Base-by-base conservation (phyloP, 2,797 vertebrate genomes). In the Decapterus maruadsi region DNA sequence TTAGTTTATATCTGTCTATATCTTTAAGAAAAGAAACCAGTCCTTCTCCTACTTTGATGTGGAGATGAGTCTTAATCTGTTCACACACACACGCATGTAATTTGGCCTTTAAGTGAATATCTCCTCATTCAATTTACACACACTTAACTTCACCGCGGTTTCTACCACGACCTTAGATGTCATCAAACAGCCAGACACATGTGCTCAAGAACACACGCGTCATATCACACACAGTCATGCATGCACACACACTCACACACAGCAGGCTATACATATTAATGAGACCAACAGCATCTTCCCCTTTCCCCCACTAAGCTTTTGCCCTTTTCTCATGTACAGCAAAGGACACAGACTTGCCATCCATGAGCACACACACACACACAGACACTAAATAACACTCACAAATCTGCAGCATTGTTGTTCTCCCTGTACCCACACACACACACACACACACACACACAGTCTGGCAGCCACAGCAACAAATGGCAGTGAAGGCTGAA, bases 201-300 rank as follows among this genome's bases (percentile, higher is more conserved):
- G 76, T 70, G 58, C 38, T 66, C 38, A 22, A 75, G 74, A 83
- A 56, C 76, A 78, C 65, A 69, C 50, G 31, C 20, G 65, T 58
- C 31, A 69, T 40, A 65, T 2, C 61, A 60, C 14, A 70, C 31
- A 10, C 29, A 65, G 14, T 26, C 53, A 46, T 29, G 16, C 70
- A 19, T 36, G 31, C 22, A 34, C 54, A 14, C 50, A 31, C 64
- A 77, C 58, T 66, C 45, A 71, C 67, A 70, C 72, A 60, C 81
- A 89, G 77, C 77, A 83, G 87, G 77, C 29, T 45, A 92, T 94
- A 77, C 91, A 94, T 94, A 93, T 93, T 93, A 84, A 94, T 92
- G 82, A 89, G 77, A 86, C 84, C 82, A 80, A 71, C 75, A 83
- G 78, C 78, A 79, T 87, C 81, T 85, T 84, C 78, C 78, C 69